Percentiles rank a stretch among this genome's conserved stretches.
These are phyloP conservation scores for Ambastaia sidthimunki DNA, from an alignment of 2,797 vertebrate species.

Conservation along the genomic window DNA sequence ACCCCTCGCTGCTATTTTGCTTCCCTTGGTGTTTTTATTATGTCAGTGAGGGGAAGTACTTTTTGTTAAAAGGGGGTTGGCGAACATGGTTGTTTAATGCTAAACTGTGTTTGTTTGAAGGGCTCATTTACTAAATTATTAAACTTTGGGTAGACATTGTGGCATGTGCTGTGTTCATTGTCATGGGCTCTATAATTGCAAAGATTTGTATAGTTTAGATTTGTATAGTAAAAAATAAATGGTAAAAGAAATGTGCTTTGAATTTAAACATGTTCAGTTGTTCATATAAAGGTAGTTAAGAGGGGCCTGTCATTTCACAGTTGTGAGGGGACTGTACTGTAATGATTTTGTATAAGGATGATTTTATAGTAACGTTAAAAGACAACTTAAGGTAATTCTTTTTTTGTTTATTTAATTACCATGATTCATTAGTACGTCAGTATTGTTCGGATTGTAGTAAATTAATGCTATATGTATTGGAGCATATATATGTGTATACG, in stretches of 20 bases:
- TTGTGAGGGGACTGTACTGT: too few relatives aligned
- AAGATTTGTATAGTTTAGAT: neutral
- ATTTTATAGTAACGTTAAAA: too few relatives aligned
- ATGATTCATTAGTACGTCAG: too few relatives aligned
- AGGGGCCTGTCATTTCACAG: too few relatives aligned
- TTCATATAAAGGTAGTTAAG: too few relatives aligned
- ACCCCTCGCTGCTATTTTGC: conserved; percentile 74
- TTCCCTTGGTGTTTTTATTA: conserved; percentile 78
- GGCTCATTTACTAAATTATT: conserved; percentile 17
- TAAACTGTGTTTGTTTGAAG: conserved; percentile 55
- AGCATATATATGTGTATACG: too few relatives aligned
- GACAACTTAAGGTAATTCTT: too few relatives aligned
- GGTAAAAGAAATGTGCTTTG: neutral
- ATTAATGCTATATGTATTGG: too few relatives aligned
- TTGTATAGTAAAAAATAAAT: neutral
- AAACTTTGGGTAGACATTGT: neutral
- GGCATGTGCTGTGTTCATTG: neutral
- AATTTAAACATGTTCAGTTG: neutral
- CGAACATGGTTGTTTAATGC: conserved; percentile 67
- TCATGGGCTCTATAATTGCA: neutral
- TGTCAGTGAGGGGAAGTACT: conserved; percentile 63
- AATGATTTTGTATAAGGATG: too few relatives aligned
- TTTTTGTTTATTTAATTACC: too few relatives aligned
- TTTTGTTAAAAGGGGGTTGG: conserved; percentile 57
- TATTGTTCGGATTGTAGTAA: too few relatives aligned